A percentile compares a stretch with the other conserved stretches of the same genome.
Conservation (phyloP, 2,113 vertebrate genomes). For the Ceyx cyanopectus region DNA sequence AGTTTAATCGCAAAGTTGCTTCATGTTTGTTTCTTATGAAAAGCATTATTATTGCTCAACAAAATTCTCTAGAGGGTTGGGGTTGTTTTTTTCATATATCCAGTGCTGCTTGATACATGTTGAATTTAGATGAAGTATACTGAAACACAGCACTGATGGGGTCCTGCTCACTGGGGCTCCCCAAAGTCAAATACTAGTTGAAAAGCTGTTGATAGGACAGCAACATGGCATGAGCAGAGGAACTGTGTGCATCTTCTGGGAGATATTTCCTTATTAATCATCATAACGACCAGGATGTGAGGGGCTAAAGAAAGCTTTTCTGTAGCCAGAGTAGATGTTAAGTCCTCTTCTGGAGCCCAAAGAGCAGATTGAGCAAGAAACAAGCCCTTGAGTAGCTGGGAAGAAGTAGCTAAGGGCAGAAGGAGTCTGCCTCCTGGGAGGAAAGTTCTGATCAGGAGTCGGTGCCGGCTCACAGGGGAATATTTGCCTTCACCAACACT, state of each 20-base stretch:
- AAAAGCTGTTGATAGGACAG: background rate
- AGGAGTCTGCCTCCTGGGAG: background rate
- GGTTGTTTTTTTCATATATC: background rate
- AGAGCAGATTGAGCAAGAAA: background rate
- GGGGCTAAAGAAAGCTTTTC: background rate
- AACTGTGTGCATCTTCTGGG: background rate
- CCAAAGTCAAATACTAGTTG: background rate
- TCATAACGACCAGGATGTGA: background rate
- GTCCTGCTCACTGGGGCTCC: background rate
- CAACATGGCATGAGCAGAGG: background rate
- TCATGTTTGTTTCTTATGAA: constrained; percentile 18
- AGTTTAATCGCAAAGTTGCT: constrained; percentile 44
- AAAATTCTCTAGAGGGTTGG: background rate
- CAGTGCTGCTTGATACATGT: accelerated
- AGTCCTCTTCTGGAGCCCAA: background rate
- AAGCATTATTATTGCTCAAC: background rate
- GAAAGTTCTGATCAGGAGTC: accelerated
- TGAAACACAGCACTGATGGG: background rate
- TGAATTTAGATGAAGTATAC: background rate
- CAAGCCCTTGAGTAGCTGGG: background rate
- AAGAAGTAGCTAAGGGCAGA: background rate
- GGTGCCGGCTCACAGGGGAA: background rate
- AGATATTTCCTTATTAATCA: background rate
- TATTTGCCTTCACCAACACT: background rate
- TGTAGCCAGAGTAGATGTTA: accelerated